Evolutionary conservation across 2,113 vertebrate genomes (phyloP).

Genomic region (Martes martes): DNA sequence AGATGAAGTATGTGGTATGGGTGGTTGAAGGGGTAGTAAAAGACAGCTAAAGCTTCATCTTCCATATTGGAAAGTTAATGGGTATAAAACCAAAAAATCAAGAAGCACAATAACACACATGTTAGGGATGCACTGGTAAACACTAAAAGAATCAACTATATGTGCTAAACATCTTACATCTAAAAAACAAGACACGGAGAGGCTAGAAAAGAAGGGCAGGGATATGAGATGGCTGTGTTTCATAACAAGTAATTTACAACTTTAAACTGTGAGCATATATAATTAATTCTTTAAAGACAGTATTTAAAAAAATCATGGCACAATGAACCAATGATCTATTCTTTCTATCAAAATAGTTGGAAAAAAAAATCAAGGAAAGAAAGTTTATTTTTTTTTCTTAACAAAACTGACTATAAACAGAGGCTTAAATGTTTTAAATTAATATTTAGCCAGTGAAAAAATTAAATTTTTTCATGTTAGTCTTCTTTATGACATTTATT

Average conservation of each 20-base stretch:
- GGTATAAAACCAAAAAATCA: not conserved
- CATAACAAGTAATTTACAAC: not conserved
- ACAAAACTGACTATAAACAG: not conserved
- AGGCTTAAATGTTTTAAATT: not conserved
- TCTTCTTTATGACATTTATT: not conserved
- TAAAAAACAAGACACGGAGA: not conserved
- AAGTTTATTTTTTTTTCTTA: not conserved
- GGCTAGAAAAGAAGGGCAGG: not conserved
- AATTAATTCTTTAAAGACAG: not conserved
- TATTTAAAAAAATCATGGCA: not conserved
- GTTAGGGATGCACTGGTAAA: not conserved
- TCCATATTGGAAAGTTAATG: not conserved
- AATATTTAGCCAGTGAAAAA: constrained; percentile 12
- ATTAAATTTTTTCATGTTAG: not conserved
- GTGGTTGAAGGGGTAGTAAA: not conserved
- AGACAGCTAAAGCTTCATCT: not conserved
- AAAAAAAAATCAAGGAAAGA: not conserved
- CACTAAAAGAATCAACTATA: not conserved
- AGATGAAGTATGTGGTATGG: not conserved
- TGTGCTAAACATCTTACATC: not conserved
- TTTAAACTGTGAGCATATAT: not conserved
- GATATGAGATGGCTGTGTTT: not conserved
- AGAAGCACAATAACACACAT: not conserved
- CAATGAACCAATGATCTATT: not conserved
- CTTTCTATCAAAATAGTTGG: not conserved